Evolutionary conservation across 2,888 invertebrate species (phyloP).

Genomic region (Cheiracanthium punctorium): DNA sequence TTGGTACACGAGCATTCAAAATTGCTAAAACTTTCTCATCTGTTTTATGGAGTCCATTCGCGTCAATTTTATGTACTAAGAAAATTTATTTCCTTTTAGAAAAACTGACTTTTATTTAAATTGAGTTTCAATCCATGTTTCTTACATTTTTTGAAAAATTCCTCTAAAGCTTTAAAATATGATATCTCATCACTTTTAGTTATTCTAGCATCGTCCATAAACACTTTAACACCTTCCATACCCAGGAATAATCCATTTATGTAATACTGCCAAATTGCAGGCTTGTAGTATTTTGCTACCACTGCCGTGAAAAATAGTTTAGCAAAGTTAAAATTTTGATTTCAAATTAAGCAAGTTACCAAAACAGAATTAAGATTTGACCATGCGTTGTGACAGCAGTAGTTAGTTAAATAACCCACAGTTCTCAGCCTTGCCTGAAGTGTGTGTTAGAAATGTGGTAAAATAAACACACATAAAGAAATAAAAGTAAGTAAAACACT

Average conservation of each 20-base stretch:
- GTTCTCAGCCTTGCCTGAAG: too few relatives aligned
- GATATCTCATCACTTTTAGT: neutral
- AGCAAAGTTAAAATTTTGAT: too few relatives aligned
- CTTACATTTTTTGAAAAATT: neutral
- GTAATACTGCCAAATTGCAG: slow-evolving; percentile 12
- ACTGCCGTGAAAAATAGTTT: too few relatives aligned
- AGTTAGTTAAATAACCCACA: too few relatives aligned
- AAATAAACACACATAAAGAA: too few relatives aligned
- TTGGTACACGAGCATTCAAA: neutral
- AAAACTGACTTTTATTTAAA: neutral
- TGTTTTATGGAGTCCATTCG: neutral
- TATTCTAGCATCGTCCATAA: slow-evolving; percentile 25
- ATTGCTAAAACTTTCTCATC: neutral
- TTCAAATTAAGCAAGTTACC: too few relatives aligned
- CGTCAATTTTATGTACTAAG: neutral
- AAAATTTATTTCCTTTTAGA: slow-evolving; percentile 4
- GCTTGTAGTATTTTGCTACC: too few relatives aligned
- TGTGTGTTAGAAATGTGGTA: too few relatives aligned
- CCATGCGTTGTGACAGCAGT: too few relatives aligned
- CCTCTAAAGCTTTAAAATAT: neutral
- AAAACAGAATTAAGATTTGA: too few relatives aligned
- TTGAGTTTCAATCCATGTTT: slow-evolving; percentile 1
- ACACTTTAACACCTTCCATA: slow-evolving; percentile 4
- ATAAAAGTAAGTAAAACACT: too few relatives aligned
- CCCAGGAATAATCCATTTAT: slow-evolving; percentile 10